Evolutionary conservation across 2,888 invertebrate genomes (phyloP), one percentile per base, ranked within the genome.

Genomic region (Pachydiplax longipennis): DNA sequence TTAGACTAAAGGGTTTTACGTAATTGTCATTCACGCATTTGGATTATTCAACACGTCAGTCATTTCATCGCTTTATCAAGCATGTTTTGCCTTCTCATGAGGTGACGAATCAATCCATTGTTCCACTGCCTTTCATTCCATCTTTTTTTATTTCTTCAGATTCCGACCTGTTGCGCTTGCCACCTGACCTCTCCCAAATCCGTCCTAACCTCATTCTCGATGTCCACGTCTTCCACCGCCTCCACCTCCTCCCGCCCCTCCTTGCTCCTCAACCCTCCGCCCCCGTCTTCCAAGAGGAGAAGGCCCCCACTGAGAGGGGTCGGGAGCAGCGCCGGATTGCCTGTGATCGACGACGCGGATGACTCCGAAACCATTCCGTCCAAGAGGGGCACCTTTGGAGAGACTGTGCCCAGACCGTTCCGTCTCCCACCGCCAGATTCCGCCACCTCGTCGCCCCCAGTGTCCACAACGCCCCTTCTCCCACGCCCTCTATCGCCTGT

Each of bases 101-200:
- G 18, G 53, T 18, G 53, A 18, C 53, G 18, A 53, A 15, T 53
- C 53, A 53, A 53, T n/a, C 53, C 53, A 53, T 53, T 15, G 37
- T 22, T 12, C n/a, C 31, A 80, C 25, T 15, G 6, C 6, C 5
- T 35, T 35, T 81, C 37, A n/a, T 87, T 58, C 65, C 80, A 82
- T 31, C 40, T 58, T 91, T 31, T 81, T 58, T 90, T 44, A 91
- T 94, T 94, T 53, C 5, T 18, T 22, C 93, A 96, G 96, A 95
- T 97, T 0, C 97, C 97, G 44, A 97, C 97, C 0, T 97, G 97
- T 92, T 97, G 97, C 92, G 97, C 97, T 4, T 97, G 97, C 92
- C 97, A 97, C 93, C 96, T 97, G 18, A 96, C 97, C 93, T 65
- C 97, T 97, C 93, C 95, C 96, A 91, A 92, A 35, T 92, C 92